Conservation (phyloP, 2,113 vertebrate species). For the Amblyornis subalaris region DNA sequence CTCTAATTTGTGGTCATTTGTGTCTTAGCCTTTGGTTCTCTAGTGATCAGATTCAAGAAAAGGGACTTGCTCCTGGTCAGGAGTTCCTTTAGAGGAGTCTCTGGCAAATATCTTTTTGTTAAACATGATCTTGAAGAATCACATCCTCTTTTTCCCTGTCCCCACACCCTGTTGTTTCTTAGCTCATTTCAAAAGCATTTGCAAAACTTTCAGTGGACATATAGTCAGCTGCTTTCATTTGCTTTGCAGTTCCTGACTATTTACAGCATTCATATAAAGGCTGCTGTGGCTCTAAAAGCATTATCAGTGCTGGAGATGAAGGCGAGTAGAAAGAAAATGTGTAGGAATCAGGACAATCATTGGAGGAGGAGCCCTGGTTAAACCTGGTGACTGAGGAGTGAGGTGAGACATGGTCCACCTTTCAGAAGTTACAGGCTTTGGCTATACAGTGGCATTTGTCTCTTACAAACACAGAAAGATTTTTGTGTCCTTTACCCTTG, state of each 20-base stretch:
- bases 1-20: not conserved
- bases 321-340: not conserved
- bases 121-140: not conserved
- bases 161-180: not conserved
- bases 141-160: not conserved
- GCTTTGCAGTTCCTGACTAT: not conserved
- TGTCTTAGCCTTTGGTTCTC: not conserved
- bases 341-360: not conserved
- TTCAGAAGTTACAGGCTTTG: not conserved
- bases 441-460: not conserved
- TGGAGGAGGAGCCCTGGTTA: not conserved
- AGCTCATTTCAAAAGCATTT: not conserved
- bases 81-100: not conserved
- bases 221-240: not conserved
- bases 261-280: not conserved
- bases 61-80: not conserved
- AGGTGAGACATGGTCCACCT: not conserved
- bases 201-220: not conserved
- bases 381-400: not conserved
- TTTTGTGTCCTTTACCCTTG: not conserved
- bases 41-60: not conserved
- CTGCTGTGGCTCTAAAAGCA: not conserved
- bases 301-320: not conserved
- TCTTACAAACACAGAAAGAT: not conserved
- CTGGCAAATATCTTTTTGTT: not conserved